Evolutionary conservation across 2,113 vertebrate species (phyloP).

Genomic region (Malurus alboscapulatus): DNA sequence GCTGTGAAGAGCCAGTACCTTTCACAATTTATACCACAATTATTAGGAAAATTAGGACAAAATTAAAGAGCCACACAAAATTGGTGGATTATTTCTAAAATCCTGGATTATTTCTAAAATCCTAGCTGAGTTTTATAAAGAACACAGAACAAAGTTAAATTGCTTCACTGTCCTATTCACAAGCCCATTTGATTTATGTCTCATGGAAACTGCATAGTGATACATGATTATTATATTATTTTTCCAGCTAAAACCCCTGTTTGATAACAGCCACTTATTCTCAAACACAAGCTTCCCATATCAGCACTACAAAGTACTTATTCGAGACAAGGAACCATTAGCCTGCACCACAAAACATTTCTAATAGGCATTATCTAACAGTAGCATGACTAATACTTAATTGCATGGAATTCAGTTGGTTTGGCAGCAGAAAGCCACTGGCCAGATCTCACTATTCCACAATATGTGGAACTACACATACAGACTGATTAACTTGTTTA

Average conservation of each 20-base stretch:
- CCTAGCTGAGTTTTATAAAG: background rate
- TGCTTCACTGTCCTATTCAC: background rate
- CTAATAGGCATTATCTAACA: background rate
- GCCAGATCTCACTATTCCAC: background rate
- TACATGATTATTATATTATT: background rate
- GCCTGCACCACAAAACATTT: background rate
- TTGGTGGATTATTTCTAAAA: background rate
- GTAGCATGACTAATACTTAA: background rate
- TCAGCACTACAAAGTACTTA: background rate
- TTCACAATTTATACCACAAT: background rate
- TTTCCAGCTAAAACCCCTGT: background rate
- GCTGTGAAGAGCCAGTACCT: background rate
- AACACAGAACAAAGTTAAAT: background rate
- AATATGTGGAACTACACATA: background rate
- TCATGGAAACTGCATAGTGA: background rate
- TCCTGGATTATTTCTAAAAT: background rate
- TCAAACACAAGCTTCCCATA: background rate
- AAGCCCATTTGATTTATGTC: background rate
- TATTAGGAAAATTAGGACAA: background rate
- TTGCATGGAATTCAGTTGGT: background rate
- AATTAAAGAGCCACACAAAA: background rate
- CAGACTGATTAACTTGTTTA: background rate
- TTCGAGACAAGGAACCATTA: background rate
- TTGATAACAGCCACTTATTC: background rate
- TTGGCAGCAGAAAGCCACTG: background rate